Conservation (phyloP, 2,797 vertebrate genomes). For the Gephyroberyx darwinii region DNA sequence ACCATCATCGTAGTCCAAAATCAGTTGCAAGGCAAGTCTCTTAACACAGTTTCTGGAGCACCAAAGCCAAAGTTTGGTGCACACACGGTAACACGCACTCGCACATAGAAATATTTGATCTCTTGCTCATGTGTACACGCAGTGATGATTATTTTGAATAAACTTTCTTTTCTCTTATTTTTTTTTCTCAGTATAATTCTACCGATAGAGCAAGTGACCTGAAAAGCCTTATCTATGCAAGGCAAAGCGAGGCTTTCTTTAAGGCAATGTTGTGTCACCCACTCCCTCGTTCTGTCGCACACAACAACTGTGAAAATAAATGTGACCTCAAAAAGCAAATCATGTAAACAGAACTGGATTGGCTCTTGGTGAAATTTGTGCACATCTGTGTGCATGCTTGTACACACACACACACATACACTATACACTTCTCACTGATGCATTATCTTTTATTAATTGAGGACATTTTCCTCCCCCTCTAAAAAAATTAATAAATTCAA, state of each 20-base stretch:
- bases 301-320: constrained; percentile 4
- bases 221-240: constrained; percentile 48
- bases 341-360: constrained; percentile 23
- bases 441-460: background rate
- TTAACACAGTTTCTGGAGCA: no score
- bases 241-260: constrained; percentile 47
- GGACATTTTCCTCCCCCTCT: background rate
- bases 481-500: background rate
- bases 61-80: no score
- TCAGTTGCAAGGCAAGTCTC: no score
- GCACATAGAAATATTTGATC: background rate
- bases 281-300: constrained; percentile 20
- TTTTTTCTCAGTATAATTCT: background rate
- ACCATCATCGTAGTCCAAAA: no score
- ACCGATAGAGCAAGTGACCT: constrained; percentile 46
- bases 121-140: background rate
- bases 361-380: constrained; percentile 21
- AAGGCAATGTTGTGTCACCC: constrained; percentile 39
- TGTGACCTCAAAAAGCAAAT: constrained; percentile 49
- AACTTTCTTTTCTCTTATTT: constrained; percentile 15
- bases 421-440: background rate
- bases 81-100: background rate
- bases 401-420: background rate
- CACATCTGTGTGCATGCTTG: background rate
- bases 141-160: constrained; percentile 2